Evolutionary conservation across 2,113 vertebrate species (phyloP).

Genomic region (Dasyprocta punctata): DNA sequence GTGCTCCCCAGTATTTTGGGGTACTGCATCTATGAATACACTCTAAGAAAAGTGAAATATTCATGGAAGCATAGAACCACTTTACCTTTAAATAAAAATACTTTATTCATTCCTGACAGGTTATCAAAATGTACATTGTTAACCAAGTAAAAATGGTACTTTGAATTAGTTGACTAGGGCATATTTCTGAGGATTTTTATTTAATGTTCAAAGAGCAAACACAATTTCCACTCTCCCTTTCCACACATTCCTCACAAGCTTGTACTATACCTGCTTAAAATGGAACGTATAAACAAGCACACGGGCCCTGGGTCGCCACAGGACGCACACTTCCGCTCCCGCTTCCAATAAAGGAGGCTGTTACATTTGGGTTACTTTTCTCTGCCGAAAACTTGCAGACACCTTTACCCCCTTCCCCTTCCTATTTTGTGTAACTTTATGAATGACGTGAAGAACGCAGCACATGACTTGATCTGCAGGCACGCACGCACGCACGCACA

Average conservation of each 20-base stretch:
- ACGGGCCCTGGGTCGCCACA: constrained; percentile 30
- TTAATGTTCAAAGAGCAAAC: constrained; percentile 47
- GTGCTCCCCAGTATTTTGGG: background rate
- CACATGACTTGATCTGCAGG: constrained; percentile 80
- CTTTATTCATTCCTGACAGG: constrained; percentile 79
- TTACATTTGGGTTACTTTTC: background rate
- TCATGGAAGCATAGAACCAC: constrained; percentile 43
- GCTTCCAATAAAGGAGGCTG: constrained; percentile 73
- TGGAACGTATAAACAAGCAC: background rate
- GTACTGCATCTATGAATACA: background rate
- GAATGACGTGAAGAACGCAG: constrained; percentile 78
- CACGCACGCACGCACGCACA: background rate
- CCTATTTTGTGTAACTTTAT: constrained; percentile 74
- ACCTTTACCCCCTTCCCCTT: constrained; percentile 59
- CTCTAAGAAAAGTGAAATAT: constrained; percentile 52
- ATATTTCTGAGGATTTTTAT: constrained; percentile 22
- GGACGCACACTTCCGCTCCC: constrained; percentile 52
- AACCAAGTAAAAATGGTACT: constrained; percentile 71
- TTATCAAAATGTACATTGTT: constrained; percentile 77
- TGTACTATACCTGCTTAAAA: constrained; percentile 27
- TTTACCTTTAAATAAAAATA: constrained; percentile 80
- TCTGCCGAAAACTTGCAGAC: constrained; percentile 62
- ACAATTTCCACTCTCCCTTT: background rate
- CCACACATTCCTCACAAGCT: constrained; percentile 4
- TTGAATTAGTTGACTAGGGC: background rate